Evolutionary conservation across 2,888 invertebrate species (phyloP).

Genomic region (Stenurella melanura): DNA sequence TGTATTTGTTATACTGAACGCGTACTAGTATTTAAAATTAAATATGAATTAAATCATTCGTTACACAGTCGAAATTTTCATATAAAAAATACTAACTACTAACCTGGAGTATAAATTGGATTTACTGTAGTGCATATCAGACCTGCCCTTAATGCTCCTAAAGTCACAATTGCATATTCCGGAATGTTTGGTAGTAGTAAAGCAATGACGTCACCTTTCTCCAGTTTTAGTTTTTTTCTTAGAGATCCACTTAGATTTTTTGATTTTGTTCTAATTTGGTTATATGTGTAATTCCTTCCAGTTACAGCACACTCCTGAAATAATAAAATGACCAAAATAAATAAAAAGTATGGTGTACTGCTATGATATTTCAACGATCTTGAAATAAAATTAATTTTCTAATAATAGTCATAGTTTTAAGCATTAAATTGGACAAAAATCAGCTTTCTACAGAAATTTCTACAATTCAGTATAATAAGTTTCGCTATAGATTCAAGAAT

Average conservation of each 20-base stretch:
- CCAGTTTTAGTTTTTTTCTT: constrained; percentile 79
- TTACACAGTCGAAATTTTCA: too few relatives aligned
- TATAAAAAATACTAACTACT: constrained; percentile 35
- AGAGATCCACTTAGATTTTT: constrained; percentile 76
- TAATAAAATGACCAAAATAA: background rate
- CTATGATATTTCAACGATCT: too few relatives aligned
- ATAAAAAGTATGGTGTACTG: too few relatives aligned
- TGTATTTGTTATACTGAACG: too few relatives aligned
- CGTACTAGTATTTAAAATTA: too few relatives aligned
- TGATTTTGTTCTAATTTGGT: constrained; percentile 79
- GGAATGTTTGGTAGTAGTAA: constrained; percentile 85
- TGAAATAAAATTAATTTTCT: too few relatives aligned
- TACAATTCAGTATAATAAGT: too few relatives aligned
- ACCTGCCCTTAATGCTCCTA: constrained; percentile 83
- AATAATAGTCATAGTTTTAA: too few relatives aligned
- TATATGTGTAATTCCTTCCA: constrained; percentile 83
- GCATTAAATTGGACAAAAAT: too few relatives aligned
- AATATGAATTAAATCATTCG: too few relatives aligned
- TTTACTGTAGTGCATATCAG: constrained; percentile 83
- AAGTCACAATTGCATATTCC: constrained; percentile 80
- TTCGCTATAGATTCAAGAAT: too few relatives aligned
- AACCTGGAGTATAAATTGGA: constrained; percentile 79
- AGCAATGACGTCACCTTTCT: constrained; percentile 81
- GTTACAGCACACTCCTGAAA: constrained; percentile 83
- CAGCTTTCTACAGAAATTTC: too few relatives aligned